phyloP scores from a whole-genome alignment of 2,113 vertebrate genomes.

The Lathamus discolor region DNA sequence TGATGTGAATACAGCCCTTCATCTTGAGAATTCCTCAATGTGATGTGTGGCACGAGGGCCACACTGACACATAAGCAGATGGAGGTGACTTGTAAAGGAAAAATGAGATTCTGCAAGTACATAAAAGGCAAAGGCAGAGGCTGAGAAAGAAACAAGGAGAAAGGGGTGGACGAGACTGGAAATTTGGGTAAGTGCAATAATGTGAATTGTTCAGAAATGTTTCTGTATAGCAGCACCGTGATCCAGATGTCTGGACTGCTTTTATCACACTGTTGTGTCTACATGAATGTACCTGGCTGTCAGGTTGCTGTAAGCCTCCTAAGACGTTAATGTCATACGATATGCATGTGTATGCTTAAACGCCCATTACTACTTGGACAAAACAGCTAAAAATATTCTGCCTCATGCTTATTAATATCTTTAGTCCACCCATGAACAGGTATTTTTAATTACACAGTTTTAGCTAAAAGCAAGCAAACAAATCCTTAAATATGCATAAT shows the following conservation, averaged over 20 bases:
- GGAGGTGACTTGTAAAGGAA: slow-evolving; percentile 48
- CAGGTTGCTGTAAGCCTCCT: slow-evolving; percentile 56
- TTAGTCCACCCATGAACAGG: slow-evolving; percentile 35
- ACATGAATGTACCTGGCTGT: slow-evolving; percentile 74
- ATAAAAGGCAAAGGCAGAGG: slow-evolving; percentile 45
- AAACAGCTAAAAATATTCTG: slow-evolving; percentile 28
- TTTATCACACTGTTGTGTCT: slow-evolving; percentile 74
- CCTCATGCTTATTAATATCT: not conserved
- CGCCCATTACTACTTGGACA: slow-evolving; percentile 20
- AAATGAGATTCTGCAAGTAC: slow-evolving; percentile 13
- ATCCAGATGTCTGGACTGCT: slow-evolving; percentile 76
- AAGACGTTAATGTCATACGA: not conserved
- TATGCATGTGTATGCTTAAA: slow-evolving; percentile 8
- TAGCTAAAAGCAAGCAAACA: not conserved
- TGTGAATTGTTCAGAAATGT: slow-evolving; percentile 57
- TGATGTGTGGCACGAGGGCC: slow-evolving; percentile 46
- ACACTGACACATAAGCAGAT: slow-evolving; percentile 55
- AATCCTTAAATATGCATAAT: not conserved
- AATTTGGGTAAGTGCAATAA: slow-evolving; percentile 78
- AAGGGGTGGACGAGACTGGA: slow-evolving; percentile 26
- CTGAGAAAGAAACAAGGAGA: not conserved
- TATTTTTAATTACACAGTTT: not conserved
- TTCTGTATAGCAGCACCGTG: slow-evolving; percentile 56
- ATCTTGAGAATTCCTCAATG: slow-evolving; percentile 50
- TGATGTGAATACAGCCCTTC: slow-evolving; percentile 42